phyloP scores from a whole-genome alignment of 2,797 vertebrate species.

The Leuciscus waleckii region DNA sequence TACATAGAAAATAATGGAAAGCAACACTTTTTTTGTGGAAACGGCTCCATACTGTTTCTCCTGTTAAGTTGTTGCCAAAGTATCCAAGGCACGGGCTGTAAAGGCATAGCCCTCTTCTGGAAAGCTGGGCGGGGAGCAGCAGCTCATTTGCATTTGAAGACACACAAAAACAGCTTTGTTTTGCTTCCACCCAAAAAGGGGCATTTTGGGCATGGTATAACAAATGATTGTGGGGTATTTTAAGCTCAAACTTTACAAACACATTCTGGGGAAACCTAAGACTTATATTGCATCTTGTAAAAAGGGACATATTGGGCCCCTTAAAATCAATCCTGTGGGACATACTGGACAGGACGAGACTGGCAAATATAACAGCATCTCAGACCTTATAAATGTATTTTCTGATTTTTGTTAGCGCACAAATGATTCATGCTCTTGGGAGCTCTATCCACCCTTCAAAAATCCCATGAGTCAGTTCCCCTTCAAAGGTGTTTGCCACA shows the following conservation, averaged over 20 bases:
- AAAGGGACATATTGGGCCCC: not conserved
- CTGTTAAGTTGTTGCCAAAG: too few relatives aligned
- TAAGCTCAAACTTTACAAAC: not conserved
- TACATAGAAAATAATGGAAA: too few relatives aligned
- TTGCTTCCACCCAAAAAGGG: not conserved
- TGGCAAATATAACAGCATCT: not conserved
- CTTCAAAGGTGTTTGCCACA: conserved; percentile 41
- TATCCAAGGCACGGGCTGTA: too few relatives aligned
- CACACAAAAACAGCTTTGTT: not conserved
- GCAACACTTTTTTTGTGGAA: too few relatives aligned
- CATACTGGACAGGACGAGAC: not conserved
- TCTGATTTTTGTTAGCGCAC: conserved; percentile 36
- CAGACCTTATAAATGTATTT: conserved; percentile 45
- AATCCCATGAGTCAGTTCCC: conserved; percentile 29
- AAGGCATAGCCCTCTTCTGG: too few relatives aligned
- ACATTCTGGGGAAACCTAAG: not conserved
- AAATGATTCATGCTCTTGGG: conserved; percentile 31
- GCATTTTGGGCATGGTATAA: not conserved
- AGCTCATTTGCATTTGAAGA: not conserved
- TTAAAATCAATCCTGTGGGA: not conserved
- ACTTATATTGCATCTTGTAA: not conserved
- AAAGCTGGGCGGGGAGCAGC: too few relatives aligned
- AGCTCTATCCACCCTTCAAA: conserved; percentile 38
- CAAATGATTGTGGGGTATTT: not conserved
- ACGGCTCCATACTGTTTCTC: too few relatives aligned